A percentile compares a stretch with the other conserved stretches of the same genome.
These are phyloP conservation scores for Eubasilissa regina DNA, from an alignment of 1,140 invertebrate genomes.

Conservation along the genomic window DNA sequence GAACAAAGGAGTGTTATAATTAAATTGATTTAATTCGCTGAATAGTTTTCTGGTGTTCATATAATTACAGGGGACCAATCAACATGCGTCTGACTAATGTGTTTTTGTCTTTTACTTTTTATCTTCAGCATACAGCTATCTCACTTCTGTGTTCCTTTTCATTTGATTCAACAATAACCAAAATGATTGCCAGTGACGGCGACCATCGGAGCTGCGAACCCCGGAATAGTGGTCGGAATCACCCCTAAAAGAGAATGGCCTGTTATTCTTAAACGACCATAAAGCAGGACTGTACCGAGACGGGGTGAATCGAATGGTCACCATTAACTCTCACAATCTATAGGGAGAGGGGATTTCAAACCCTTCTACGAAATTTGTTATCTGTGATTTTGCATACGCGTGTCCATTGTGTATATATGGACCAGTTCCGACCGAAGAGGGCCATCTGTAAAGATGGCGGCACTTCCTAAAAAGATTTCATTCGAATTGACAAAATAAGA, in stretches of 20 bases:
- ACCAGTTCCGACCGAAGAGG: background rate
- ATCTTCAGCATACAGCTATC: no score
- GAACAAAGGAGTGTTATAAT: no score
- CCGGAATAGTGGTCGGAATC: conserved; percentile 23
- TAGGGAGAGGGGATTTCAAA: conserved; percentile 4
- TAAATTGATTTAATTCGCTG: no score
- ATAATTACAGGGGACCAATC: no score
- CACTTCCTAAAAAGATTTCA: no score
- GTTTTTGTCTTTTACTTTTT: no score
- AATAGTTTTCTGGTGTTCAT: no score
- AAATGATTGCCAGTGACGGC: background rate
- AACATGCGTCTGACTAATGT: no score
- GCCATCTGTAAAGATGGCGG: no score
- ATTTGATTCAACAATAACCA: conserved; percentile 6
- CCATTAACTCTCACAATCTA: conserved; percentile 26
- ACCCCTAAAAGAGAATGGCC: conserved; percentile 42
- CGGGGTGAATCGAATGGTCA: conserved; percentile 30
- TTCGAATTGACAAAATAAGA: no score
- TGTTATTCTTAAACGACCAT: conserved; percentile 43
- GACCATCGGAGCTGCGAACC: background rate
- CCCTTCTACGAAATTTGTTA: conserved; percentile 47
- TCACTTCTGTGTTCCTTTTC: background rate
- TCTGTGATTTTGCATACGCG: conserved; percentile 52
- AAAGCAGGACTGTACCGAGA: conserved; percentile 31
- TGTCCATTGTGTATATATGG: conserved; percentile 39